Evolutionary conservation across 1,140 invertebrate species (phyloP), one percentile per base, ranked within the genome.

Genomic region (Drosophila lowei): DNA sequence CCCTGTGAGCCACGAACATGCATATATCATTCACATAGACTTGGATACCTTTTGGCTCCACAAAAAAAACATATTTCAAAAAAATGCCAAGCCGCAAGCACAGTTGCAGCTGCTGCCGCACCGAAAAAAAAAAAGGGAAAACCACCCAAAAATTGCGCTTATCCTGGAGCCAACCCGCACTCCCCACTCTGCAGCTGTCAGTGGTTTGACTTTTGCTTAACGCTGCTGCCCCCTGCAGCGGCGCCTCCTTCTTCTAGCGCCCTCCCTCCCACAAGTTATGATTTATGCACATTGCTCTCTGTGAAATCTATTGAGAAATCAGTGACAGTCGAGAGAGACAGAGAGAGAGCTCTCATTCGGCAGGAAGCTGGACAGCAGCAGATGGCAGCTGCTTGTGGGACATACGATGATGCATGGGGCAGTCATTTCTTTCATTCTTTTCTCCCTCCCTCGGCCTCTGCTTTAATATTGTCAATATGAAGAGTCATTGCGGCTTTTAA

Each of bases 231-330:
- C 43, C 2, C 7, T 30, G 7, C 7, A 2, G 7, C 30, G 8
- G 8, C 30, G 28, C 46, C 30, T 38, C 4, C 34, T 5, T 0
- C 34, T 57, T 43, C 47, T 44, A n/a, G n/a, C n/a, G n/a, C n/a
- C n/a, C n/a, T n/a, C n/a, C n/a, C n/a, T n/a, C 47, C 54, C 61
- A 34, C 76, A 41, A 50, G 49, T 60, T 80, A 86, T 85, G 81
- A 85, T 85, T 85, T 85, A 86, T 85, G 81, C 81, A 85, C 74
- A 85, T 80, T 85, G 61, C 79, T 55, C n/a, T 38, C 67, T 74
- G 73, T 74, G 77, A 85, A 85, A 85, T 86, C 81, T 85, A 85
- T 85, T 85, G 81, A 85, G 81, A 85, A 85, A 85, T 85, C 81
- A 86, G 73, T 86, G 81, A 85, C 81, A 86, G 68, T 72, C 73